phyloP scores from a whole-genome alignment of 2,888 invertebrate genomes.

The Penaeus monodon region DNA sequence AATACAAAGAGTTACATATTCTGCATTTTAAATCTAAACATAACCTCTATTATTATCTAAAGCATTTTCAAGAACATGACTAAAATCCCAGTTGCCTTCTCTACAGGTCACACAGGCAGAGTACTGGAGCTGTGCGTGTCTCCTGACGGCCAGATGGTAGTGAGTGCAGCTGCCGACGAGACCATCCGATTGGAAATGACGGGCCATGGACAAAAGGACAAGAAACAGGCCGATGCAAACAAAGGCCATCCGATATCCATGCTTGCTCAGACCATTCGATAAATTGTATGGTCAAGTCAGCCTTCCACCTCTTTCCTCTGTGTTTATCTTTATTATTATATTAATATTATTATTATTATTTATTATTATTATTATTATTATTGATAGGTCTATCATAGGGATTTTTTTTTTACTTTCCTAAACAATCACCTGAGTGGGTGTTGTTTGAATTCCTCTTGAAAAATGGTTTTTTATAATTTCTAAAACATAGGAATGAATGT shows the following conservation, averaged over 20 bases:
- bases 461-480: too few species aligned
- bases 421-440: too few species aligned
- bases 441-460: too few species aligned
- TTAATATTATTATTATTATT: too few species aligned
- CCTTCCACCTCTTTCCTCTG: too few species aligned
- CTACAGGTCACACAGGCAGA: slow-evolving; percentile 86
- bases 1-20: too few species aligned
- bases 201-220: slow-evolving; percentile 84
- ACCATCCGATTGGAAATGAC: slow-evolving; percentile 97
- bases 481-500: too few species aligned
- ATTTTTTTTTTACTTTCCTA: too few species aligned
- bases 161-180: slow-evolving; percentile 96
- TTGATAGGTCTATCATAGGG: too few species aligned
- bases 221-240: slow-evolving; percentile 67
- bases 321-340: too few species aligned
- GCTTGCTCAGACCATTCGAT: slow-evolving; percentile 55
- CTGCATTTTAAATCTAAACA: neutral
- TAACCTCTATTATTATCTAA: neutral
- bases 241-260: slow-evolving; percentile 53
- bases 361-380: too few species aligned
- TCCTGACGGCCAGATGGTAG: slow-evolving; percentile 92
- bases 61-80: slow-evolving; percentile 3
- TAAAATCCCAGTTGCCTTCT: slow-evolving; percentile 5
- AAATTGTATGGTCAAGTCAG: neutral
- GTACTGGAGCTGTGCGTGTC: slow-evolving; percentile 93